Evolutionary conservation across 2,797 vertebrate species (phyloP).

Genomic region (Chloroceryle amazona): DNA sequence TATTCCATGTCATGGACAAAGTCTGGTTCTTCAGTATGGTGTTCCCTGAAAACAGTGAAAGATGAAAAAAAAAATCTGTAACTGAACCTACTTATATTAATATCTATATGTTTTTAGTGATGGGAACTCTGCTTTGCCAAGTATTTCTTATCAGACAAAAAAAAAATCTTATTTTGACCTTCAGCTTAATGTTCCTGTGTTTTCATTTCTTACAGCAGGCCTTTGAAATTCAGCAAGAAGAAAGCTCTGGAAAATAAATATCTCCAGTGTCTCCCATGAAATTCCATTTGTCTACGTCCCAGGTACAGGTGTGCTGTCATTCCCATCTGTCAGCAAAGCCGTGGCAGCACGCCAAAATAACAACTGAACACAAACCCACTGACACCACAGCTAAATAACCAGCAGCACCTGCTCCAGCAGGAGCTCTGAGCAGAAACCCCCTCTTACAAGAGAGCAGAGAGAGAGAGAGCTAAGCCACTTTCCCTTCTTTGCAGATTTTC

Average conservation of each 20-base stretch:
- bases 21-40: not conserved
- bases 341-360: not conserved
- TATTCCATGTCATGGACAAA: not conserved
- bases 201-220: not conserved
- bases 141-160: not conserved
- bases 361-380: fast-evolving
- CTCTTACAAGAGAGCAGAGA: not conserved
- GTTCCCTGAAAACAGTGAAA: not conserved
- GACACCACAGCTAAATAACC: not conserved
- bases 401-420: not conserved
- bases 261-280: not conserved
- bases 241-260: not conserved
- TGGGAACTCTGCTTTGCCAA: not conserved
- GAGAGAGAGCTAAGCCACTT: not conserved
- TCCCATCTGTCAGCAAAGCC: not conserved
- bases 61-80: not conserved
- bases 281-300: not conserved
- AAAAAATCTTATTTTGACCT: not conserved
- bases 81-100: not conserved
- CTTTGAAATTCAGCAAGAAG: conserved; percentile 9
- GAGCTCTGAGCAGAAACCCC: not conserved
- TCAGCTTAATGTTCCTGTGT: not conserved
- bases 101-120: not conserved
- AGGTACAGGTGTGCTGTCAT: not conserved
- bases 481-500: not conserved